These are phyloP conservation scores for Sebastes hopkinsi DNA, from an alignment of 2,797 vertebrate genomes.

Conservation along the genomic window DNA sequence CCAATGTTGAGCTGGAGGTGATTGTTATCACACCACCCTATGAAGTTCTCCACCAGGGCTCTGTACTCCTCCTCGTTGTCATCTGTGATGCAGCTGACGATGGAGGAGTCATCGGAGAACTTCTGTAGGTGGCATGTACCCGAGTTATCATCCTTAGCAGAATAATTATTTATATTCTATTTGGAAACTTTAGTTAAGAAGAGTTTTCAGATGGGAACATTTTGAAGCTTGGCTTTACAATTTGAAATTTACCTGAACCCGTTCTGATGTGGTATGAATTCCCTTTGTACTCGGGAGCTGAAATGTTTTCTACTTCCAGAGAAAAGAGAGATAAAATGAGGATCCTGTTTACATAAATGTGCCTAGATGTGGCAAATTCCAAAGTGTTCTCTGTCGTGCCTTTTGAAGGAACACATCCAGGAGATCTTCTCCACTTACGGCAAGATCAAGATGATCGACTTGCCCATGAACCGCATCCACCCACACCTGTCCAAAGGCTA, in stretches of 20 bases:
- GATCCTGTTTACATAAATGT: neutral
- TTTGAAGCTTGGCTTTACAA: neutral
- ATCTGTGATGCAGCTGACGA: no score
- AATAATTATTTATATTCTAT: neutral
- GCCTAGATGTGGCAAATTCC: neutral
- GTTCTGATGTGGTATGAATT: neutral
- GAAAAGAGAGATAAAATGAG: neutral
- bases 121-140: no score
- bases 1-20: no score
- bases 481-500: constrained; percentile 93
- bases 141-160: neutral
- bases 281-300: neutral
- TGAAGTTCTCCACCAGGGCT: no score
- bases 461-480: constrained; percentile 91
- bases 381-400: neutral
- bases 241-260: neutral
- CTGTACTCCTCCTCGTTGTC: no score
- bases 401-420: constrained; percentile 91
- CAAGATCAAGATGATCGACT: constrained; percentile 96
- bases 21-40: no score
- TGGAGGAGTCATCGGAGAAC: no score
- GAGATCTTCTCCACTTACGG: constrained; percentile 96
- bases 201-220: no score
- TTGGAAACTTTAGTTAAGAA: neutral
- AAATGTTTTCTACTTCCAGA: neutral